Evolutionary conservation across 2,888 invertebrate genomes (phyloP).

Genomic region (Priocnemis perturbator): DNA sequence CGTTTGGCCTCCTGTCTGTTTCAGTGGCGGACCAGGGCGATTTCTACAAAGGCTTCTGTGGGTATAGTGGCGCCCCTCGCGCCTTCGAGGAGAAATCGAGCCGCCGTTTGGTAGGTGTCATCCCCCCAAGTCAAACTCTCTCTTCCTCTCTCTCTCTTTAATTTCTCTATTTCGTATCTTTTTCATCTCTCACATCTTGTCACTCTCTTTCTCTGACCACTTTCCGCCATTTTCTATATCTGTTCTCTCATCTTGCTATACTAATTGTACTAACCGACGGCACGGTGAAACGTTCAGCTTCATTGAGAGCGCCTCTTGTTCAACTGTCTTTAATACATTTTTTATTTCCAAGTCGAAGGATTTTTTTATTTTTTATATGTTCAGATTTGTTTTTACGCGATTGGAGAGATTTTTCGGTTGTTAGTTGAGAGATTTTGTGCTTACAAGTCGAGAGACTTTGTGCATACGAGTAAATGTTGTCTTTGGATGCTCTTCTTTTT

Average conservation of each 20-base stretch:
- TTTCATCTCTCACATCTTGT: conserved; percentile 23
- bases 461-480: too few relatives aligned
- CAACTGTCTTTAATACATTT: too few relatives aligned
- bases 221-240: conserved; percentile 23
- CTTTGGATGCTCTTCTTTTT: too few relatives aligned
- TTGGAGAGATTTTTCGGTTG: too few relatives aligned
- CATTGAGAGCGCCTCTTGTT: too few relatives aligned
- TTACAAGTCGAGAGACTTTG: too few relatives aligned
- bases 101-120: conserved; percentile 84
- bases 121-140: conserved; percentile 58
- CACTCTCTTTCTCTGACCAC: conserved; percentile 14
- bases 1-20: conserved; percentile 78
- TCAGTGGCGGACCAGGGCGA: conserved; percentile 87
- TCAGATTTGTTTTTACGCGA: too few relatives aligned
- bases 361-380: too few relatives aligned
- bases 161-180: conserved; percentile 20
- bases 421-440: too few relatives aligned
- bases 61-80: conserved; percentile 84
- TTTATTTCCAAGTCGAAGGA: too few relatives aligned
- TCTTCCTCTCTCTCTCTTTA: conserved; percentile 32
- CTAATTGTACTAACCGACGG: conserved; percentile 3
- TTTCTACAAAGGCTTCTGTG: conserved; percentile 90
- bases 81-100: conserved; percentile 80
- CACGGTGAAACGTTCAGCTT: too few relatives aligned
- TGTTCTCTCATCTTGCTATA: conserved; percentile 25